A percentile compares a stretch with the other conserved stretches of the same genome.
These are phyloP conservation scores for Cyprinella venusta DNA, from an alignment of 2,797 vertebrate genomes.

Conservation along the genomic window DNA sequence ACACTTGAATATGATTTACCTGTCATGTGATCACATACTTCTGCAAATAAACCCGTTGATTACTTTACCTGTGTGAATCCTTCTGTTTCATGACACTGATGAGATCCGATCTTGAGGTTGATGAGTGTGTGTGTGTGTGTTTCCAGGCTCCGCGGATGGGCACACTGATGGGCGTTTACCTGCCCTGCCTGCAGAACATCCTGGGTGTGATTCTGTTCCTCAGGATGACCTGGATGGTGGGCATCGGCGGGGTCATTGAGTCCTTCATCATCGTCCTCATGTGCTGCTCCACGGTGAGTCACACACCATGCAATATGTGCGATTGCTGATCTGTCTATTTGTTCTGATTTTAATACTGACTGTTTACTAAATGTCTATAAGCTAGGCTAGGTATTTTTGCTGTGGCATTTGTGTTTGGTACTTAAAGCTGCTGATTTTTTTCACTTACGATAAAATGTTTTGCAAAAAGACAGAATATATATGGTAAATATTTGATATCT, in stretches of 20 bases:
- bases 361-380: neutral
- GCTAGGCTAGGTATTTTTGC: neutral
- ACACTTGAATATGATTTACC: too few species aligned
- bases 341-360: neutral
- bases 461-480: too few species aligned
- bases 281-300: constrained; percentile 96
- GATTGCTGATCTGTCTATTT: neutral
- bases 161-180: constrained; percentile 97
- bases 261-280: constrained; percentile 96
- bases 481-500: neutral
- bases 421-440: too few species aligned
- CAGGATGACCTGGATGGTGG: constrained; percentile 98
- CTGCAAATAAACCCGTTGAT: too few species aligned
- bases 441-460: too few species aligned
- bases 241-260: constrained; percentile 91
- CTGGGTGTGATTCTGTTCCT: constrained; percentile 98
- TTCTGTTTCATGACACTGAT: neutral
- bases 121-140: constrained; percentile 10
- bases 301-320: neutral
- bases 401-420: too few species aligned
- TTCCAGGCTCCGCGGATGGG: constrained; percentile 92
- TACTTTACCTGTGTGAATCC: too few species aligned
- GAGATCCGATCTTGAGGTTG: neutral
- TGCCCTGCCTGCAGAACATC: constrained; percentile 98
- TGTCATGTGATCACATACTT: too few species aligned